phyloP scores from a whole-genome alignment of 2,888 invertebrate species.

The Hirudinaria manillensis region DNA sequence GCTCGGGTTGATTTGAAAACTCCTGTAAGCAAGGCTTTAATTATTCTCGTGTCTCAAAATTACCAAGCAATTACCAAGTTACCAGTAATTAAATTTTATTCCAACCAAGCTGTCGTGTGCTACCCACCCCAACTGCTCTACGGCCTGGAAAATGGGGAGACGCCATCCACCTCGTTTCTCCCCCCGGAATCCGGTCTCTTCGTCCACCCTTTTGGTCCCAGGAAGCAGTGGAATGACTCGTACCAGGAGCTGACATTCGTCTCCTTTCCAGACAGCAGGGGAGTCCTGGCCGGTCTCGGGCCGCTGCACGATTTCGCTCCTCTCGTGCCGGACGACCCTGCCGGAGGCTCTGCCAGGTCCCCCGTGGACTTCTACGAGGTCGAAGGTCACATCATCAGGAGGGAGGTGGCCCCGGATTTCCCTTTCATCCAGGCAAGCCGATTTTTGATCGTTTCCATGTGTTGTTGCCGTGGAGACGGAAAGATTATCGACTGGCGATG shows the following conservation, averaged over 20 bases:
- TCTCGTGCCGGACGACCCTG: neutral
- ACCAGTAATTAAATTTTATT: neutral
- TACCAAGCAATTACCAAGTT: too few relatives aligned
- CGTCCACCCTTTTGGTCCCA: neutral
- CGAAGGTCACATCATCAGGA: neutral
- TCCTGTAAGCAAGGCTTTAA: too few relatives aligned
- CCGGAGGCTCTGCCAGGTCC: neutral
- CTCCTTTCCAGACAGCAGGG: neutral
- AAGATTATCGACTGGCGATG: too few relatives aligned
- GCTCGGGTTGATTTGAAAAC: too few relatives aligned
- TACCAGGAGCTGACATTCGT: neutral
- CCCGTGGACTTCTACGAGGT: neutral
- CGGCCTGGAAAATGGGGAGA: neutral
- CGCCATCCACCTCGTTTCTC: neutral
- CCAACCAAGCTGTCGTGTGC: neutral
- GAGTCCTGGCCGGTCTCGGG: neutral
- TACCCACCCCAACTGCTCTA: neutral
- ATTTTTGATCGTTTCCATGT: neutral
- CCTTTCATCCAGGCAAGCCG: constrained; percentile 3
- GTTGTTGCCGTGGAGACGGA: too few relatives aligned
- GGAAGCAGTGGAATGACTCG: neutral
- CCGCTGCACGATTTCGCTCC: neutral
- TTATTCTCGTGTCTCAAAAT: too few relatives aligned
- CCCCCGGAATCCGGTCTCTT: neutral
- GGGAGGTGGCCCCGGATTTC: neutral